phyloP scores from a whole-genome alignment of 2,113 vertebrate species.

The Chauna torquata region DNA sequence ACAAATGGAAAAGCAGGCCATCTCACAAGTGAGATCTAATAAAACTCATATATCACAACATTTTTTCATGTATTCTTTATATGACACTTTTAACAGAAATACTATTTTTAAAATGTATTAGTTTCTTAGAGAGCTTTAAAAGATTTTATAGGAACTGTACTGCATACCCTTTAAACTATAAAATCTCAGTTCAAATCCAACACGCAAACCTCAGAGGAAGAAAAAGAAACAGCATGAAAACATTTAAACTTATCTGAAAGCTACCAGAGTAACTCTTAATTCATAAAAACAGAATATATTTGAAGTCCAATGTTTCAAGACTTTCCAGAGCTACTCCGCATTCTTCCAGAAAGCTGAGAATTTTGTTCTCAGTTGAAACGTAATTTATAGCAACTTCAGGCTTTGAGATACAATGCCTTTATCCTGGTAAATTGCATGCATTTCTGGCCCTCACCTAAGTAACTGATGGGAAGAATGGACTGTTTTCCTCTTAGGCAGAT shows the following conservation, averaged over 20 bases:
- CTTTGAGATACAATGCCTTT: neutral
- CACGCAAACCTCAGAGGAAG: neutral
- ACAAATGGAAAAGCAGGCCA: neutral
- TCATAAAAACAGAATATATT: neutral
- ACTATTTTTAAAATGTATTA: neutral
- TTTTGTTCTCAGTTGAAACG: neutral
- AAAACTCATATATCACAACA: neutral
- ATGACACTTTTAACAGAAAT: constrained; percentile 9
- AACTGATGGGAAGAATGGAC: neutral
- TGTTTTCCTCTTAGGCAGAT: neutral
- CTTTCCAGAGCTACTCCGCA: neutral
- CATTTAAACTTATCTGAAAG: neutral
- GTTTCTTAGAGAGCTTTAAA: constrained; percentile 6
- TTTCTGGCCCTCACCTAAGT: neutral
- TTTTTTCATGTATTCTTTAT: neutral
- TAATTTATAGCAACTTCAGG: neutral
- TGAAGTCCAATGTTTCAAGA: neutral
- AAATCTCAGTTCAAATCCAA: neutral
- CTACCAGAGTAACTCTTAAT: neutral
- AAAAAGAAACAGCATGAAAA: neutral
- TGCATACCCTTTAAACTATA: neutral
- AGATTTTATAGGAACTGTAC: neutral
- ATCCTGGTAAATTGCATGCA: neutral
- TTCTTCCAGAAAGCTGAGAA: neutral
- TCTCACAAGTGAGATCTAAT: neutral